Conservation (phyloP, 1,140 invertebrate genomes). For the Delia radicum region DNA sequence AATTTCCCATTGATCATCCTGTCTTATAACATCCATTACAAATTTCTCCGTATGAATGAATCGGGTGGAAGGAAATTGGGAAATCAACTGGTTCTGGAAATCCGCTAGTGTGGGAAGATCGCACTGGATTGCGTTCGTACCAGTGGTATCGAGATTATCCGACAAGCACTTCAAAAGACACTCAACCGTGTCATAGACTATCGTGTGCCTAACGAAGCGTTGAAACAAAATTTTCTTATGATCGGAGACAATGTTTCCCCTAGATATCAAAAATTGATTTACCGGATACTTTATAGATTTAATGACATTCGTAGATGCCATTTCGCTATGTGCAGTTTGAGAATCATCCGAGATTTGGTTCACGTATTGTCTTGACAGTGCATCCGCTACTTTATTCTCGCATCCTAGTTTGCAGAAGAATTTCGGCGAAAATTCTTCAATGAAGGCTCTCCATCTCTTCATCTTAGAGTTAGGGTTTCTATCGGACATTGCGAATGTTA, state of each 20-base stretch:
- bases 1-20: not conserved
- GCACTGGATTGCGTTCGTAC: not conserved
- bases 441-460: not conserved
- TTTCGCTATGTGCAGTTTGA: not conserved
- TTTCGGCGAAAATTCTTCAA: not conserved
- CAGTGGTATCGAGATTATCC: slow-evolving; percentile 2
- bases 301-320: not conserved
- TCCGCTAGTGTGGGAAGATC: not conserved
- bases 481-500: not conserved
- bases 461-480: not conserved
- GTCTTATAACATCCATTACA: not conserved
- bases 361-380: not conserved
- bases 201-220: not conserved
- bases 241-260: not conserved
- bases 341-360: not conserved
- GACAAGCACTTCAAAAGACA: not conserved
- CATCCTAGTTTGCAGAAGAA: not conserved
- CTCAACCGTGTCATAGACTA: not conserved
- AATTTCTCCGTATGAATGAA: not conserved
- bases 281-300: not conserved
- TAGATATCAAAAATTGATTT: not conserved
- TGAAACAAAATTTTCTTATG: not conserved
- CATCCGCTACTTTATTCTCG: not conserved
- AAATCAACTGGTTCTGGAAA: not conserved
- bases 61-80: not conserved